Percentiles rank a stretch among this genome's conserved stretches.
phyloP scores from a whole-genome alignment of 2,888 invertebrate species.

The Galeruca laticollis region DNA sequence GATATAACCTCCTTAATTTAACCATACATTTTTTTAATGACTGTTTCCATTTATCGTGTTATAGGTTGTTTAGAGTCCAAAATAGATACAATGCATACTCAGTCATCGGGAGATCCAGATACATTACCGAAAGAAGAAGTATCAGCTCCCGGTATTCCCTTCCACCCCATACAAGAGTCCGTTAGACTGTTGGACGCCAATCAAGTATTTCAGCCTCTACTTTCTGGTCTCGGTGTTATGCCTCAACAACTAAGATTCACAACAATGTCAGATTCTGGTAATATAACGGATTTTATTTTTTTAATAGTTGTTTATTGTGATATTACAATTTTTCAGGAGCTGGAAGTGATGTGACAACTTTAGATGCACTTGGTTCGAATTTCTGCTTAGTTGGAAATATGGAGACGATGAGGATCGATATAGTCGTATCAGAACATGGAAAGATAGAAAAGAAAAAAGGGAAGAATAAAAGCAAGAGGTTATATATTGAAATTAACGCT shows the following conservation, averaged over 20 bases:
- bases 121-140: conserved; percentile 68
- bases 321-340: conserved; percentile 60
- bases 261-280: conserved; percentile 63
- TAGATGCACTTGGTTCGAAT: conserved; percentile 91
- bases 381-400: conserved; percentile 86
- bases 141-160: conserved; percentile 69
- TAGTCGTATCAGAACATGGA: conserved; percentile 91
- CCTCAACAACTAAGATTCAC: conserved; percentile 81
- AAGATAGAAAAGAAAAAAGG: conserved; percentile 74
- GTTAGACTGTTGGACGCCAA: conserved; percentile 91
- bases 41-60: too few relatives aligned
- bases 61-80: conserved; percentile 63
- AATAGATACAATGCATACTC: conserved; percentile 63
- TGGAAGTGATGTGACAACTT: conserved; percentile 73
- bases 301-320: conserved; percentile 13
- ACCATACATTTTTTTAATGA: conserved; percentile 32
- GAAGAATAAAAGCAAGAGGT: conserved; percentile 64
- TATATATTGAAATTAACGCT: conserved; percentile 59
- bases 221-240: conserved; percentile 90
- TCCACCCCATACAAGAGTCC: conserved; percentile 85
- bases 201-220: conserved; percentile 91
- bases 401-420: conserved; percentile 91
- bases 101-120: conserved; percentile 67
- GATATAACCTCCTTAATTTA: too few relatives aligned
- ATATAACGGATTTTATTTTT: conserved; percentile 29